phyloP scores from a whole-genome alignment of 2,797 vertebrate species.

The Hippoglossus hippoglossus region DNA sequence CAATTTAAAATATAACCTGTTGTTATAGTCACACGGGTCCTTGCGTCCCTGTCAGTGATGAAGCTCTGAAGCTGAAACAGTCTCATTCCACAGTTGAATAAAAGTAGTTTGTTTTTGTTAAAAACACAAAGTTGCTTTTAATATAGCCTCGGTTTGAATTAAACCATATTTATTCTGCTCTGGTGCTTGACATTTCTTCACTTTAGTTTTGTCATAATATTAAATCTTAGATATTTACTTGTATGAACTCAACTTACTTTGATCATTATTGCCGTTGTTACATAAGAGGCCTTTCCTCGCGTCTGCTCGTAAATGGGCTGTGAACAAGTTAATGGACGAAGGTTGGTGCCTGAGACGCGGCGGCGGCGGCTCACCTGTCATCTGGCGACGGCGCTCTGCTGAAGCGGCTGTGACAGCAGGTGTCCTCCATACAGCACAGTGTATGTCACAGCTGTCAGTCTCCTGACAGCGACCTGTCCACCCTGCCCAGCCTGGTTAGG shows the following conservation, averaged over 20 bases:
- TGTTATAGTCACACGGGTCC: too few species aligned
- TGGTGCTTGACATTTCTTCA: background rate
- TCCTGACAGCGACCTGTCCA: slow-evolving; percentile 66
- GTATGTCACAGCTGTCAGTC: slow-evolving; percentile 76
- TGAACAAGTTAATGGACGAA: slow-evolving; percentile 23
- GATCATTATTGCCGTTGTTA: slow-evolving; percentile 5
- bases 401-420: slow-evolving; percentile 76
- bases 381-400: slow-evolving; percentile 28
- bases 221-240: background rate
- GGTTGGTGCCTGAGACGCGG: slow-evolving; percentile 14
- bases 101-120: background rate
- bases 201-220: background rate
- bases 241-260: background rate
- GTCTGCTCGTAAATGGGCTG: slow-evolving; percentile 34
- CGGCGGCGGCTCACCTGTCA: slow-evolving; percentile 69
- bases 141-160: slow-evolving; percentile 2
- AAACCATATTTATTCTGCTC: background rate
- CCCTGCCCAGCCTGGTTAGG: slow-evolving; percentile 61
- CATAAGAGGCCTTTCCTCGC: slow-evolving; percentile 19
- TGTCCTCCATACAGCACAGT: slow-evolving; percentile 79
- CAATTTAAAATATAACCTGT: background rate
- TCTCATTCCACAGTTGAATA: too few species aligned
- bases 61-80: too few species aligned
- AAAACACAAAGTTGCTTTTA: background rate
- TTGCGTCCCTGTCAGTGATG: too few species aligned